These are phyloP conservation scores for Glareola pratincola DNA, from an alignment of 2,113 vertebrate genomes.

Conservation along the genomic window DNA sequence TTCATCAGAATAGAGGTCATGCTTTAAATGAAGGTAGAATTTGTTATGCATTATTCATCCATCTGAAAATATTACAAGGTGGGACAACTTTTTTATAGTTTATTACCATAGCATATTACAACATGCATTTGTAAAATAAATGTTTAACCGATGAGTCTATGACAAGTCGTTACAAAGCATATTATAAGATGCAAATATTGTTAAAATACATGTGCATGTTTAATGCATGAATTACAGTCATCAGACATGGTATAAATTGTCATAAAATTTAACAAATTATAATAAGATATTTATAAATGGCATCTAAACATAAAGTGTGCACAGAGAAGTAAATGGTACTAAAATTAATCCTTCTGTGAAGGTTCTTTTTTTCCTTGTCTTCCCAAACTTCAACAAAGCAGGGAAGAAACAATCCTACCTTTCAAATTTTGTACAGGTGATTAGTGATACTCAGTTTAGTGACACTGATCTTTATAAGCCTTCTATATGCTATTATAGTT, in stretches of 20 bases:
- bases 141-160: conserved; percentile 54
- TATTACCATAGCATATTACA: conserved; percentile 63
- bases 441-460: background rate
- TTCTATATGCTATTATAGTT: background rate
- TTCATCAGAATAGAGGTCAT: conserved; percentile 54
- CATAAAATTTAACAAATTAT: conserved; percentile 68
- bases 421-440: background rate
- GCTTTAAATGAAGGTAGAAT: conserved; percentile 51
- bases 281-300: conserved; percentile 71
- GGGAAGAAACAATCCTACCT: background rate
- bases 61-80: conserved; percentile 64
- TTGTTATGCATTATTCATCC: conserved; percentile 51
- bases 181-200: conserved; percentile 76
- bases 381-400: background rate
- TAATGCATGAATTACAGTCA: conserved; percentile 71
- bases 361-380: background rate
- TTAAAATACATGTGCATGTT: conserved; percentile 74
- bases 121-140: conserved; percentile 68
- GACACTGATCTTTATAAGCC: background rate
- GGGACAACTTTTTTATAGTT: conserved; percentile 56
- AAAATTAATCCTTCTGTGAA: conserved; percentile 39
- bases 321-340: conserved; percentile 37
- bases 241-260: conserved; percentile 58
- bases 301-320: conserved; percentile 41
- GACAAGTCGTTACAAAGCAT: conserved; percentile 64